Percentiles rank a stretch among this genome's conserved stretches.
Conservation (phyloP, 2,888 invertebrate genomes). For the Lasiommata megera region DNA sequence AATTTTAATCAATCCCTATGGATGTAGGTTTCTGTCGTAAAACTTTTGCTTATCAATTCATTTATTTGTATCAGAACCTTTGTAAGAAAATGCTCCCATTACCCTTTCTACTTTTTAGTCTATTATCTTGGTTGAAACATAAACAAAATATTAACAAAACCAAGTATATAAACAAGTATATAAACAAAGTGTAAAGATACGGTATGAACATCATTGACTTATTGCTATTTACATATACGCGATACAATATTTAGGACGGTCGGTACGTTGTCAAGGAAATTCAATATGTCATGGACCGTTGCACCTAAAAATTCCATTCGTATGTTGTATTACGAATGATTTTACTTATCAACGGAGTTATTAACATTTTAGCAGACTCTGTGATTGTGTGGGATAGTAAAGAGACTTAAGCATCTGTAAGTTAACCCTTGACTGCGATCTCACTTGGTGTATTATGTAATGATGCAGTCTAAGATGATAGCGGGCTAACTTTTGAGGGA, state of each 20-base stretch:
- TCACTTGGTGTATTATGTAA: too few relatives aligned
- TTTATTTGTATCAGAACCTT: too few relatives aligned
- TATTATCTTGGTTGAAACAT: constrained; percentile 34
- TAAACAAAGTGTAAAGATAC: constrained; percentile 45
- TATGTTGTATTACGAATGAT: neutral
- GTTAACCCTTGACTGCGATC: too few relatives aligned
- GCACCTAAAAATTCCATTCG: constrained; percentile 1
- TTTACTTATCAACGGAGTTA: too few relatives aligned
- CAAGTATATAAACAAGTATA: constrained; percentile 35
- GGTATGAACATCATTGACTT: constrained; percentile 41
- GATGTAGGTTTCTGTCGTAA: too few relatives aligned
- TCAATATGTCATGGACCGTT: constrained; percentile 21
- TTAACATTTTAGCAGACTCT: too few relatives aligned
- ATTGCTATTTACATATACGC: constrained; percentile 47
- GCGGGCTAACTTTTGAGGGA: too few relatives aligned
- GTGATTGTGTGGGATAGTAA: too few relatives aligned
- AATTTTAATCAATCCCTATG: too few relatives aligned
- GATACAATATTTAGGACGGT: constrained; percentile 49
- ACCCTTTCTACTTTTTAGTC: neutral
- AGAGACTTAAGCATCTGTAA: too few relatives aligned
- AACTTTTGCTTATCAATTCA: too few relatives aligned
- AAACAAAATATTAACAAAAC: constrained; percentile 28
- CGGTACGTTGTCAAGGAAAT: constrained; percentile 32
- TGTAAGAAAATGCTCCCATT: neutral
- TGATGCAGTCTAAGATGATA: too few relatives aligned